A percentile compares a stretch with the other conserved stretches of the same genome.
These are phyloP conservation scores for Tauraco erythrolophus DNA, from an alignment of 2,113 vertebrate genomes.

Conservation along the genomic window DNA sequence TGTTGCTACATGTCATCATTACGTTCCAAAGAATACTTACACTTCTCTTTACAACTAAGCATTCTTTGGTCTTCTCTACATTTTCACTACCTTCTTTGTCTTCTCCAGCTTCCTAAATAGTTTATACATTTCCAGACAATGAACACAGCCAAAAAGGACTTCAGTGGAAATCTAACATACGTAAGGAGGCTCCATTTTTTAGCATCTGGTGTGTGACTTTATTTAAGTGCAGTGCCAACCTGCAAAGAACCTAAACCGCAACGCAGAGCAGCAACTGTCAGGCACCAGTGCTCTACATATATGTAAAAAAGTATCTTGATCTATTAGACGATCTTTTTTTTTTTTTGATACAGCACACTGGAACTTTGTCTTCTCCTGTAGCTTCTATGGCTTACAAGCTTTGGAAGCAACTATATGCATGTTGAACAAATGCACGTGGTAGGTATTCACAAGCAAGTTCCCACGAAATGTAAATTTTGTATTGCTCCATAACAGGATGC, in stretches of 20 bases:
- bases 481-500: neutral
- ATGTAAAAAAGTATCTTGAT: neutral
- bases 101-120: neutral
- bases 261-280: neutral
- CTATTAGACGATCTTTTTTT: neutral
- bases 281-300: neutral
- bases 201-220: neutral
- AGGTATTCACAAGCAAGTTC: neutral
- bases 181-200: neutral
- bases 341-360: neutral
- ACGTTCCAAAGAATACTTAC: neutral
- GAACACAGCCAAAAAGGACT: neutral
- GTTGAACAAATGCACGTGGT: neutral
- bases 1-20: neutral
- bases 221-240: neutral
- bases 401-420: neutral
- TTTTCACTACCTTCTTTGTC: neutral
- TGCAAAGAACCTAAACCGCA: neutral
- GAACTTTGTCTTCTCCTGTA: neutral
- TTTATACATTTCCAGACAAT: neutral
- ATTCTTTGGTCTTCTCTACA: neutral
- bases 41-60: neutral
- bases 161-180: rapidly evolving
- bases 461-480: neutral
- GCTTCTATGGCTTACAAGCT: neutral